phyloP scores from a whole-genome alignment of 1,140 invertebrate genomes.

The Macrobrachium nipponense region DNA sequence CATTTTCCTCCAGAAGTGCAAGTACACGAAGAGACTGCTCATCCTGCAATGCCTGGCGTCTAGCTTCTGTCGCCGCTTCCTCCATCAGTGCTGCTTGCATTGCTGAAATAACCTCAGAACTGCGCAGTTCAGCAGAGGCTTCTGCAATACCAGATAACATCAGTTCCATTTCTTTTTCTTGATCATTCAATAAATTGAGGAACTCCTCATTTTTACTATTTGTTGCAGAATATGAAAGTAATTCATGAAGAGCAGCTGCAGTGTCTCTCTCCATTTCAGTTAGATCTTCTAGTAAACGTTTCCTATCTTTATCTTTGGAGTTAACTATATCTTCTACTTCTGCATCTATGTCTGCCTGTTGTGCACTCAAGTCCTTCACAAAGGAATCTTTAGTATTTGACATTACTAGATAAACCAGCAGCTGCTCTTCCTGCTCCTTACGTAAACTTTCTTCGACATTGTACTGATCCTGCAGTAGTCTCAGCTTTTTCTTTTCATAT shows the following conservation, averaged over 20 bases:
- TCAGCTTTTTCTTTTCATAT: constrained; percentile 53
- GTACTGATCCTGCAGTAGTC: constrained; percentile 41
- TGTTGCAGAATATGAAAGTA: constrained; percentile 66
- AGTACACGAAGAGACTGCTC: constrained; percentile 81
- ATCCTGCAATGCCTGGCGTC: constrained; percentile 76
- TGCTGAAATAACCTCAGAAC: constrained; percentile 65
- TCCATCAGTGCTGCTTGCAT: constrained; percentile 72
- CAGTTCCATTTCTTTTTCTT: constrained; percentile 55
- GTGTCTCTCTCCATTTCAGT: constrained; percentile 42
- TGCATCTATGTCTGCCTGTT: constrained; percentile 48
- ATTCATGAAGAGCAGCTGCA: constrained; percentile 48
- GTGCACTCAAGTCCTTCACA: constrained; percentile 46
- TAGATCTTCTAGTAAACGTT: constrained; percentile 48
- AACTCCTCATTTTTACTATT: constrained; percentile 61
- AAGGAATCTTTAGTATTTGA: constrained; percentile 52
- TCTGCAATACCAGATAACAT: constrained; percentile 56
- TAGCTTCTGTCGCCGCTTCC: constrained; percentile 73
- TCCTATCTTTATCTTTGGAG: constrained; percentile 53
- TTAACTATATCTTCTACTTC: constrained; percentile 55
- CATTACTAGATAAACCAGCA: constrained; percentile 51
- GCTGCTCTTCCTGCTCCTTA: constrained; percentile 57
- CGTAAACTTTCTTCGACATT: constrained; percentile 58
- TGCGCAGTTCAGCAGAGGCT: constrained; percentile 57
- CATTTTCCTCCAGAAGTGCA: constrained; percentile 79
- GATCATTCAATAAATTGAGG: constrained; percentile 45